These are phyloP conservation scores for Drosophila simulans DNA, from an alignment of 1,140 invertebrate species.

Conservation along the genomic window DNA sequence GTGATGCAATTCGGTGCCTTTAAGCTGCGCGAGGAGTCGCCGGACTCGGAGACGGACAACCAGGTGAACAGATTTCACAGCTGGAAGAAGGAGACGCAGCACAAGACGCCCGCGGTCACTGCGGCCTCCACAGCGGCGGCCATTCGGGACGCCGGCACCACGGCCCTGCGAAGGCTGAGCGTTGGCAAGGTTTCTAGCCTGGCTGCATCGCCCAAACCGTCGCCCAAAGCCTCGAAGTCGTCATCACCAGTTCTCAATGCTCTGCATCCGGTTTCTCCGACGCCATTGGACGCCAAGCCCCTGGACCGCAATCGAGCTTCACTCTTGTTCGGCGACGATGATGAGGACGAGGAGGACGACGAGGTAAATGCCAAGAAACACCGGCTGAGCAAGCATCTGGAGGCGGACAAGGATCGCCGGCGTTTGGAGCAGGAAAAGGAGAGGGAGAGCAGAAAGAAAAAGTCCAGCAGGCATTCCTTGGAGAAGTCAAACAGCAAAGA, in stretches of 20 bases:
- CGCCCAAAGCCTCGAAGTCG: conserved; percentile 6
- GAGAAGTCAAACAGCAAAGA: conserved; percentile 10
- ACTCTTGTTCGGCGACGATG: conserved; percentile 86
- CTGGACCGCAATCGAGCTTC: conserved; percentile 83
- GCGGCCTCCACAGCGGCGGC: conserved; percentile 47
- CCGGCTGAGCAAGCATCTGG: conserved; percentile 84
- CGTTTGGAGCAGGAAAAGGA: conserved; percentile 57
- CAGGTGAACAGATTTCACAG: conserved; percentile 60
- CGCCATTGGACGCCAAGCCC: conserved; percentile 19
- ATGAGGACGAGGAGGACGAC: conserved; percentile 48
- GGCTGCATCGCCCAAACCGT: conserved; percentile 3
- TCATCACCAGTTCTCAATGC: not conserved
- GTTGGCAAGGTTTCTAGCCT: conserved; percentile 1
- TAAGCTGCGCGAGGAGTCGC: conserved; percentile 87
- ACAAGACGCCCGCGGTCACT: not conserved
- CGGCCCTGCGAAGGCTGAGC: conserved; percentile 34
- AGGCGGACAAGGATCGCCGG: conserved; percentile 84
- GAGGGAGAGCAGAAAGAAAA: conserved; percentile 40
- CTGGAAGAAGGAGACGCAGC: conserved; percentile 72
- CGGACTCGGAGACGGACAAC: conserved; percentile 82
- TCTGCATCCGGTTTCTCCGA: not conserved
- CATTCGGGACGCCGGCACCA: conserved; percentile 52
- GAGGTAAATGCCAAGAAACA: conserved; percentile 45
- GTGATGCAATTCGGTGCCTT: conserved; percentile 84
- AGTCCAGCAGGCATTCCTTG: conserved; percentile 39